Percentiles rank a stretch among this genome's conserved stretches.
Evolutionary conservation across 2,888 invertebrate species (phyloP).

Genomic region (Thumatha senex): DNA sequence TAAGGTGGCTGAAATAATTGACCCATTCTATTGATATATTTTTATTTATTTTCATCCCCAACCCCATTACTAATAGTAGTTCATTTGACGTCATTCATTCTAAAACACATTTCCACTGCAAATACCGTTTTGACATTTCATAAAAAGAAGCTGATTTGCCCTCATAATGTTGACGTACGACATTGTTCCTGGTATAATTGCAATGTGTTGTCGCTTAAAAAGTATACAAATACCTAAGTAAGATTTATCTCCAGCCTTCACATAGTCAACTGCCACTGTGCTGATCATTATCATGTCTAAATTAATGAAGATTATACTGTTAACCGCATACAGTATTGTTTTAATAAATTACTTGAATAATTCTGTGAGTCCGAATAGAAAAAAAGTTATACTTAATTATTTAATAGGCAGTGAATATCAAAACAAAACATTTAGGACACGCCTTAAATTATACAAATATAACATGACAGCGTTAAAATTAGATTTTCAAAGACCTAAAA

Average conservation of each 20-base stretch:
- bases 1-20: no score
- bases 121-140: no score
- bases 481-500: constrained; percentile 37
- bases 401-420: constrained; percentile 33
- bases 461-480: constrained; percentile 31
- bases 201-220: background rate
- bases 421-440: constrained; percentile 1
- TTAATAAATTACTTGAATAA: constrained; percentile 47
- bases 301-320: constrained; percentile 45
- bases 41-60: no score
- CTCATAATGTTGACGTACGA: background rate
- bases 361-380: constrained; percentile 30
- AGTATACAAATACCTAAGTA: constrained; percentile 12
- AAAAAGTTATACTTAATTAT: constrained; percentile 54
- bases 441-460: constrained; percentile 33
- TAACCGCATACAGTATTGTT: constrained; percentile 45
- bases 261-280: background rate
- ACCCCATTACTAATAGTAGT: no score
- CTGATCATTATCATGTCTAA: constrained; percentile 50
- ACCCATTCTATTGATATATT: no score
- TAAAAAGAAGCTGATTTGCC: no score
- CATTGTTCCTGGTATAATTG: background rate
- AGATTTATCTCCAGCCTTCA: background rate
- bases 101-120: no score
- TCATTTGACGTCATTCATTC: no score